phyloP scores from a whole-genome alignment of 2,113 vertebrate species.

The Paramisgurnus dabryanus region DNA sequence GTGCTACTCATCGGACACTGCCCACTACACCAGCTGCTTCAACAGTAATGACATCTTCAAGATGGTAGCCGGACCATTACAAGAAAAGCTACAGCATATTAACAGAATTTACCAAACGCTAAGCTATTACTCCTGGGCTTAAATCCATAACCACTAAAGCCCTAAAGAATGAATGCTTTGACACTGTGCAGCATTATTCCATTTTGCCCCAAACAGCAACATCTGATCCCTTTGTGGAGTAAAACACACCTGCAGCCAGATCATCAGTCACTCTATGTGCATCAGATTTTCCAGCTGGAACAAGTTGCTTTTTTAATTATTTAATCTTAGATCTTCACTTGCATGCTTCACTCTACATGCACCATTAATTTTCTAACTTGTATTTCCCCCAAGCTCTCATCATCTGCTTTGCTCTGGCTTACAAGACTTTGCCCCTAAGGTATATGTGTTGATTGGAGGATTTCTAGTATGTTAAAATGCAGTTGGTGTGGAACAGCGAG shows the following conservation, averaged over 20 bases:
- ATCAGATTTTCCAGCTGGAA: slow-evolving; percentile 14
- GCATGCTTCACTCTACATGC: neutral
- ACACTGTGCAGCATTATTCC: neutral
- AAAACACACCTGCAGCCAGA: neutral
- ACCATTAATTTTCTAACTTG: slow-evolving; percentile 12
- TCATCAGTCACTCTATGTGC: neutral
- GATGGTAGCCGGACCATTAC: no score
- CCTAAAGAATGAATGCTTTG: slow-evolving; percentile 3
- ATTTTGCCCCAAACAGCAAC: slow-evolving; percentile 16
- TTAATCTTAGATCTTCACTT: slow-evolving; percentile 1
- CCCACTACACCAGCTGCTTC: no score
- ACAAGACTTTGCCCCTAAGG: neutral
- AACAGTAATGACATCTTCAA: no score
- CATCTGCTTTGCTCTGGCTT: neutral
- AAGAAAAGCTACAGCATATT: no score
- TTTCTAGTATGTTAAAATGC: slow-evolving; percentile 1
- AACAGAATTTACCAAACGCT: no score
- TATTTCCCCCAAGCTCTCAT: neutral
- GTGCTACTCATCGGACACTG: no score
- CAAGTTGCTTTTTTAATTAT: neutral
- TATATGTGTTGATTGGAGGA: slow-evolving; percentile 12
- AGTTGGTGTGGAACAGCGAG: neutral
- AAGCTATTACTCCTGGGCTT: neutral
- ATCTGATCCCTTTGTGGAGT: slow-evolving; percentile 24
- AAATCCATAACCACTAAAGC: slow-evolving; percentile 9